These are phyloP conservation scores for Eupeodes luniger DNA, from an alignment of 2,888 invertebrate species.

Conservation along the genomic window DNA sequence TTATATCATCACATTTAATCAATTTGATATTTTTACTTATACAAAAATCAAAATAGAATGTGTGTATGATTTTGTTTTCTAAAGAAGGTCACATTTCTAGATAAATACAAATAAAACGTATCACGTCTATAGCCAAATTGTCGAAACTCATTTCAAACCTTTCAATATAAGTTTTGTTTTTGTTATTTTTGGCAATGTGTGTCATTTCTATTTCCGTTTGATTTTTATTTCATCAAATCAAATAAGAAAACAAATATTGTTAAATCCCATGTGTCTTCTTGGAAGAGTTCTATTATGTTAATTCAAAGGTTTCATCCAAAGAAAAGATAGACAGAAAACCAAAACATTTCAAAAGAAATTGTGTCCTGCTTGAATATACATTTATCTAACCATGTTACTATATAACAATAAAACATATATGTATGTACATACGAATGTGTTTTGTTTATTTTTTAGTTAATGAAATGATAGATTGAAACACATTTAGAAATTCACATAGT, in stretches of 20 bases:
- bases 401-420: too few relatives aligned
- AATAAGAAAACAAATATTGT: neutral
- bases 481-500: neutral
- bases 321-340: too few relatives aligned
- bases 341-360: neutral
- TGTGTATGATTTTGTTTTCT: neutral
- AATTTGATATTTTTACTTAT: too few relatives aligned
- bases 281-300: slow-evolving; percentile 12
- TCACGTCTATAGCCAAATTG: neutral
- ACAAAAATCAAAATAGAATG: too few relatives aligned
- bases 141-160: too few relatives aligned
- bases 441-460: neutral
- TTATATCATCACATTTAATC: too few relatives aligned
- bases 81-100: neutral
- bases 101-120: neutral
- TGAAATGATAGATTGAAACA: neutral
- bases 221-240: slow-evolving; percentile 1
- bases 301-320: neutral
- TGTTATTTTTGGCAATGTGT: neutral
- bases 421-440: neutral
- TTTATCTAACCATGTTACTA: too few relatives aligned
- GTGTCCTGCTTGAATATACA: neutral
- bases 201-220: neutral
- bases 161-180: too few relatives aligned
- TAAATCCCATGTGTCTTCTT: neutral